Evolutionary conservation across 2,888 invertebrate species (phyloP), one percentile per base, ranked within the genome.

Genomic region (Orchestes rusci): DNA sequence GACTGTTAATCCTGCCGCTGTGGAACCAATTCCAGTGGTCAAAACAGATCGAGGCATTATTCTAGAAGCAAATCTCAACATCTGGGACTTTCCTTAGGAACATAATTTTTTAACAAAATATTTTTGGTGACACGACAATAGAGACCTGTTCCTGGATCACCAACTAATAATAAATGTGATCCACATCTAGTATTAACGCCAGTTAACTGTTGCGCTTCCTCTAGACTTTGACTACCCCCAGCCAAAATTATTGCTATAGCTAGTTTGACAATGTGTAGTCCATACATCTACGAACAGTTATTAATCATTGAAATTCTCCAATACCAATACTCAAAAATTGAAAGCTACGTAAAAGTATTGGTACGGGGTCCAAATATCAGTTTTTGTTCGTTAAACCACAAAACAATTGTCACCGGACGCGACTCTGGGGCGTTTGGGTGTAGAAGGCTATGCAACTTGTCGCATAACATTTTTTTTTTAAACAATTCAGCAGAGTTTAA

Each of bases 141-240:
- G n/a, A n/a, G n/a, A 3, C 89, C 92, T 1, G 91, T 90, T 10
- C 92, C 91, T 62, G 84, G 80, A 72, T 93, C 93, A 3, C 93
- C 93, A 16, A 92, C 84, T 17, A 94, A 65, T 39, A 93, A 70
- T 50, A 93, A 69, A 70, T 94, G 93, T 15, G 87, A 81, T 61
- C 92, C 88, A 2, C 89, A 88, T 48, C 93, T 65, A 1, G 74
- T 72, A 39, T 55, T 53, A 4, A 62, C 54, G 19, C 61, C 61
- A 35, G 56, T 54, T 30, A 50, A 46, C 57, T 71, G 71, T 19
- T 73, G 70, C 16, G 73, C 66, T 35, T 66, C 59, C 10, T 37
- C 19, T n/a, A n/a, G n/a, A 49, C 68, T 68, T 33, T 66, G 56
- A 40, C 72, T 70, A 16, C 82, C 82, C 17, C 80, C 80, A 17